Conservation (phyloP, 1,140 invertebrate species). For the Trachymyrmex cornetzi region DNA sequence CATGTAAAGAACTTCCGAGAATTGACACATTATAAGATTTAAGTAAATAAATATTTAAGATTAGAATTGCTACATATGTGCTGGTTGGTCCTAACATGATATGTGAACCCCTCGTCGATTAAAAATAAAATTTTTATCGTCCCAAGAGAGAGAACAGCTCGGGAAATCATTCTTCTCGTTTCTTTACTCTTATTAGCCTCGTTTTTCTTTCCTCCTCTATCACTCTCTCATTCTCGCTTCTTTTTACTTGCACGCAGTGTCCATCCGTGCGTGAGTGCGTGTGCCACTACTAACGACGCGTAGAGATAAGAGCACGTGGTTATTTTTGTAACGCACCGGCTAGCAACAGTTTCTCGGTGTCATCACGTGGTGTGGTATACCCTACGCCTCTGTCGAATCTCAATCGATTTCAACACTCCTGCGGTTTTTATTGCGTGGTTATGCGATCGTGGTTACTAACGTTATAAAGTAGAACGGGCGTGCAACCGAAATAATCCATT, state of each 20-base stretch:
- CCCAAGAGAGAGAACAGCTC: conserved; percentile 31
- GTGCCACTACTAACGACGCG: conserved; percentile 63
- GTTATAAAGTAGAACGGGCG: not conserved
- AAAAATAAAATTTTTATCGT: conserved; percentile 77
- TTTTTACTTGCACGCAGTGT: conserved; percentile 25
- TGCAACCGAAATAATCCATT: not conserved
- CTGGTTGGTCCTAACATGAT: conserved; percentile 18
- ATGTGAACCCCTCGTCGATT: conserved; percentile 61
- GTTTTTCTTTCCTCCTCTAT: not conserved
- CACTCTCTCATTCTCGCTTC: conserved; percentile 17
- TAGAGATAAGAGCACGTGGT: conserved; percentile 76
- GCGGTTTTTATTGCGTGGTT: not conserved
- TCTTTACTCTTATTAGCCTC: conserved; percentile 42
- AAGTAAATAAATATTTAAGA: conserved; percentile 8
- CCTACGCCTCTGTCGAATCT: conserved; percentile 43
- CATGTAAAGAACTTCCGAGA: not conserved
- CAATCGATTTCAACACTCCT: conserved; percentile 26
- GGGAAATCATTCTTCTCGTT: conserved; percentile 48
- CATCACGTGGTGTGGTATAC: conserved; percentile 38
- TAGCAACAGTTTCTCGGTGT: conserved; percentile 78
- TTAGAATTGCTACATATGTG: conserved; percentile 31
- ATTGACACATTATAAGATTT: not conserved
- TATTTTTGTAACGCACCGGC: conserved; percentile 79
- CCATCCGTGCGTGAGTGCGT: conserved; percentile 55
- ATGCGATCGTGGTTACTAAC: not conserved